These are phyloP conservation scores for Penelope pileata DNA, from an alignment of 2,113 vertebrate genomes.

Conservation along the genomic window DNA sequence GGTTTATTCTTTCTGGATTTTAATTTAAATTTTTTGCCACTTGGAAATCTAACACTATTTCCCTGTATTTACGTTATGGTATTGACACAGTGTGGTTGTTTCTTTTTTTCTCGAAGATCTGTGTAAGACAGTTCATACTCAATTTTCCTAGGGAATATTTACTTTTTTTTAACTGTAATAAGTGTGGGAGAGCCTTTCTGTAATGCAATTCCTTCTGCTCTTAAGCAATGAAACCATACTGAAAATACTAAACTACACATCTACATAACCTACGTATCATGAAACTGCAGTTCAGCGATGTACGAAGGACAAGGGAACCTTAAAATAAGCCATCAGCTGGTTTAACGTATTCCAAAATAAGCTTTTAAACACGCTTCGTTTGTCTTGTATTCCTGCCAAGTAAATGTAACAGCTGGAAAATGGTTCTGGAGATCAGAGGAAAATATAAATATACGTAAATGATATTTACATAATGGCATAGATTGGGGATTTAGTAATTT, in stretches of 20 bases:
- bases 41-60: background rate
- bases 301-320: background rate
- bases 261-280: background rate
- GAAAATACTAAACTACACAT: too few species aligned
- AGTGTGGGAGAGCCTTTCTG: background rate
- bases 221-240: background rate
- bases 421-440: background rate
- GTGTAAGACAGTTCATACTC: background rate
- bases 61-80: background rate
- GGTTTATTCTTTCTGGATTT: background rate
- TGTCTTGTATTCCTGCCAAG: background rate
- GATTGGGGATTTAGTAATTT: background rate
- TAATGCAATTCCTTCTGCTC: background rate
- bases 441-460: background rate
- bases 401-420: background rate
- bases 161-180: background rate
- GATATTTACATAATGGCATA: background rate
- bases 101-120: background rate
- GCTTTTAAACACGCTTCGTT: background rate
- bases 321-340: background rate
- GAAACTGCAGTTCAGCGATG: too few species aligned
- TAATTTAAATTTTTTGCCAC: background rate
- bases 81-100: rapidly evolving
- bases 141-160: background rate
- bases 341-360: background rate